Evolutionary conservation across 2,113 vertebrate genomes (phyloP), one percentile per base, ranked within the genome.

Genomic region (Crotalus horridus): DNA sequence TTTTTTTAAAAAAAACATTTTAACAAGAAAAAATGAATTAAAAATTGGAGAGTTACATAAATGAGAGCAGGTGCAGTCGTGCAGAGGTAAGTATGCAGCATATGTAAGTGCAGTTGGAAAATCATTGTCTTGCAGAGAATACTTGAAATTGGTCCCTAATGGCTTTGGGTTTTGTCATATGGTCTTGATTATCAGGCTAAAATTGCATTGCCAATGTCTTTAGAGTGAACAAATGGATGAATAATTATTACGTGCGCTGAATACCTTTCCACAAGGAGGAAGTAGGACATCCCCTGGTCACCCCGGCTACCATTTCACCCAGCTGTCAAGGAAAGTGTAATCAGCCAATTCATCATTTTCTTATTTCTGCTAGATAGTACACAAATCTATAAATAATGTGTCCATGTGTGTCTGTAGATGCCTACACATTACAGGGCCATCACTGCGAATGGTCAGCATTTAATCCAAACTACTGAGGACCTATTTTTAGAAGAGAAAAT

Each of bases 161-260:
- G 98, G 98, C 98, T 97, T 97, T 95, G 97, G 97, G 85, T 98
- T 98, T 98, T 98, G 98, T 98, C 98, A 98, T 98, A 98, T 98
- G 98, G 98, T 98, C 98, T 98, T 98, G 98, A 98, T 98, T 98
- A 98, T 98, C 98, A 98, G 97, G 97, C 98, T 98, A 97, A 98
- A 98, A 98, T 98, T 98, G 98, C 98, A 98, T 98, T 98, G 98
- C 97, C 92, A 92, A 95, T 98, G 98, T 98, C 98, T 98, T 98
- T 98, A 97, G 97, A 97, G 97, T 97, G 97, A 97, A 98, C 39
- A 97, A 98, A 98, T 98, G 97, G 98, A 98, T 98, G 98, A 98
- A 98, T 98, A 98, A 98, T 98, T 98, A 97, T 98, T 98, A 98
- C 97, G 97, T 98, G 98, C 94, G 0, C 97, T 94, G 98, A 98